Conservation (phyloP, 2,888 invertebrate species). For the Aspidiotus destructor region DNA sequence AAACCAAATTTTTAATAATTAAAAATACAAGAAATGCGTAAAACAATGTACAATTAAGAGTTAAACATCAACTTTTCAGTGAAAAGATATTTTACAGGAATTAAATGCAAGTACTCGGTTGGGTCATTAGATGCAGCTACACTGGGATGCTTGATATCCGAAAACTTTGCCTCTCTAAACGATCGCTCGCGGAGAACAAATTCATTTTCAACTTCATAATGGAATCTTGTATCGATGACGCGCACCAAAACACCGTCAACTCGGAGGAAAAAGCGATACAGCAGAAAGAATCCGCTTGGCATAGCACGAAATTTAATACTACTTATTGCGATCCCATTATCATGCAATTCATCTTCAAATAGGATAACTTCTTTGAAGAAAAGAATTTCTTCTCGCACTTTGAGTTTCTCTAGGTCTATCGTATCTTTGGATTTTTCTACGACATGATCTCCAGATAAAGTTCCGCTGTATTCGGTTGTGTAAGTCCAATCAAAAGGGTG, state of each 20-base stretch:
- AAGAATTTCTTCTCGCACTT: conserved; percentile 78
- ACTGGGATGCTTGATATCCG: conserved; percentile 46
- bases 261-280: conserved; percentile 82
- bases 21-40: too few relatives aligned
- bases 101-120: conserved; percentile 23
- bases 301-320: conserved; percentile 94
- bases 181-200: conserved; percentile 76
- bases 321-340: conserved; percentile 86
- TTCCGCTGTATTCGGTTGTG: conserved; percentile 83
- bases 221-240: conserved; percentile 78
- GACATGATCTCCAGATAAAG: conserved; percentile 52
- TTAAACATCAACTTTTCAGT: conserved; percentile 15
- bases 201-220: conserved; percentile 59
- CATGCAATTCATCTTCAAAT: conserved; percentile 97
- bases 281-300: conserved; percentile 84
- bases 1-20: too few relatives aligned
- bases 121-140: conserved; percentile 25
- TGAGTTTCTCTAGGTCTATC: conserved; percentile 80
- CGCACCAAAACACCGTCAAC: conserved; percentile 86
- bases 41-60: too few relatives aligned
- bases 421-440: conserved; percentile 55
- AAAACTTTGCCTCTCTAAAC: conserved; percentile 62
- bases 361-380: conserved; percentile 89
- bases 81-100: conserved; percentile 22
- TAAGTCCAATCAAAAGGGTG: conserved; percentile 98